These are phyloP conservation scores for Athene cunicularia DNA, from an alignment of 2,113 vertebrate genomes.

Conservation along the genomic window DNA sequence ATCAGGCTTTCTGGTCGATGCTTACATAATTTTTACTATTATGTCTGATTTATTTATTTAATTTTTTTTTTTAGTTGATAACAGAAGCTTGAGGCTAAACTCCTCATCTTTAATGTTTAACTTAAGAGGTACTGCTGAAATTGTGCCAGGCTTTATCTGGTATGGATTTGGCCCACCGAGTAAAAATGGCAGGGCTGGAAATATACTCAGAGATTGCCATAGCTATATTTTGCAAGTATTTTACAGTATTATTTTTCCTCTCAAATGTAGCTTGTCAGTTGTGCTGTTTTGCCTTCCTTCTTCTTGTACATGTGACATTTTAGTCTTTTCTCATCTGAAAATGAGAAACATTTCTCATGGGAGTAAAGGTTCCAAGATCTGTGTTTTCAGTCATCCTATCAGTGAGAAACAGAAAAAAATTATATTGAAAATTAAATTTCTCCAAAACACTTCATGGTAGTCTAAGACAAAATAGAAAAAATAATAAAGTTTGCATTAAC, in stretches of 20 bases:
- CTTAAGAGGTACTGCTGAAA: background rate
- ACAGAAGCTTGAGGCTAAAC: background rate
- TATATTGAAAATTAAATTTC: background rate
- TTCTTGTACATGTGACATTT: background rate
- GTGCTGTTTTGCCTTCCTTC: background rate
- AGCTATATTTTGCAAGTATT: background rate
- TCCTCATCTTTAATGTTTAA: background rate
- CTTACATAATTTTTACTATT: background rate
- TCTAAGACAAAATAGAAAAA: background rate
- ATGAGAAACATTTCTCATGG: background rate
- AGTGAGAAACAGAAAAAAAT: background rate
- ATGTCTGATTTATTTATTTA: background rate
- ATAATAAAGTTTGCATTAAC: background rate
- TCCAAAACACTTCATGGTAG: background rate
- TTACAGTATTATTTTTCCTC: background rate
- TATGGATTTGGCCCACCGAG: background rate
- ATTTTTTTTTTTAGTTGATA: background rate
- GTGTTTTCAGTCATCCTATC: background rate
- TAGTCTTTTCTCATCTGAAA: background rate
- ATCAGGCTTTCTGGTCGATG: background rate
- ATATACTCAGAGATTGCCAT: background rate
- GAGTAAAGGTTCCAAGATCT: background rate
- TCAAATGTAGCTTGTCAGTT: background rate
- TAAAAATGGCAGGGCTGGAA: background rate
- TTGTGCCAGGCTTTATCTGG: background rate